Base-by-base conservation (phyloP, 2,797 vertebrate species). In the Dermochelys coriacea region DNA sequence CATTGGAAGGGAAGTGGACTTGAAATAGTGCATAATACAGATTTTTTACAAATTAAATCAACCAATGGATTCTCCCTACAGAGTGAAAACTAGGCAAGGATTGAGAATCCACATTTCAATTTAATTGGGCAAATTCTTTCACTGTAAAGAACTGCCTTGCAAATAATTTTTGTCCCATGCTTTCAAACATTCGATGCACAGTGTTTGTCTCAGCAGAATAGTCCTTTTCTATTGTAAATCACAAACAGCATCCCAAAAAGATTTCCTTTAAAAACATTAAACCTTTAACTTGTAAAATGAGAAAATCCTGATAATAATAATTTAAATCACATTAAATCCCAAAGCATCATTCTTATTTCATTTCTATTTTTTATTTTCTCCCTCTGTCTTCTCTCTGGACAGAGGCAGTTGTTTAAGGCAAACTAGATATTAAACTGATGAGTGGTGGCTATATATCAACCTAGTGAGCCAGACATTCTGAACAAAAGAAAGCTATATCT, bases 41-140 rank as follows among this genome's bases (percentile, higher is more conserved):
- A n/a, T 57, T 52, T 50, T 82, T 94, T 7, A 80, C 0, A 6
- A 68, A 10, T 21, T 74, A 89, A 59, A 94, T 12, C 10, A 85
- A 2, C 14, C 10, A 86, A 80, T 77, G 6, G 83, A 71, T 71
- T 37, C 2, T 93, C n/a, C 37, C 19, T 23, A 57, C 1, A 10
- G 54, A 77, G 27, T 29, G 14, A 50, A 97, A 93, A 96, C 52
- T n/a, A 85, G 23, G 1, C 29, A 89, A 61, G 82, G 52, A 91
- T 61, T 74, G 92, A 85, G 41, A 90, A 92, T 52, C 41, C n/a
- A 85, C 25, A 12, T 82, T 83, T 77, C 91, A 82, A 79, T 89
- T 82, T 79, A 77, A 49, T 31, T 57, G 52, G 45, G 45, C 79
- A 41, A 71, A 71, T 12, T 83, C 5, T 75, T 16, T 74, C 91